Evolutionary conservation across 35 echinoderm and acorn worm species (phyloP).

Genomic region (Heliocidaris tuberculata): DNA sequence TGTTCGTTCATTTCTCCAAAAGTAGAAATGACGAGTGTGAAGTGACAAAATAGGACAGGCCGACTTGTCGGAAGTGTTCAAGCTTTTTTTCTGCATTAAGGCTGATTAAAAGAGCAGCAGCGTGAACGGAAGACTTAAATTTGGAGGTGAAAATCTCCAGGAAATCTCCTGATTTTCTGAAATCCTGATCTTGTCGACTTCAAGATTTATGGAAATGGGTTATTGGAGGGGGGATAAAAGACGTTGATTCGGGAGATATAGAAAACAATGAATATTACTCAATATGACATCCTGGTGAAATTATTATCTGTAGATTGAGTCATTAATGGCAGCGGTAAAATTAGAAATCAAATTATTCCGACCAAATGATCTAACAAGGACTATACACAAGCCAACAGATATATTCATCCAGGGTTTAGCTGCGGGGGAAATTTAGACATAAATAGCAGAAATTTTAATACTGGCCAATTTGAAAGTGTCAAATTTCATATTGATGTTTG

Average conservation of each 20-base stretch:
- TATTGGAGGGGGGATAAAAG: constrained; percentile 14
- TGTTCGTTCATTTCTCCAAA: not conserved
- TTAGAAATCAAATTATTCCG: not conserved
- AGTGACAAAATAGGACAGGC: not conserved
- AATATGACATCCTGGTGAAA: not conserved
- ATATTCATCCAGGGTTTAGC: not conserved
- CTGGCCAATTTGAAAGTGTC: not conserved
- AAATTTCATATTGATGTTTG: not conserved
- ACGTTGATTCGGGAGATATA: not conserved
- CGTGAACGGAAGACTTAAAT: not conserved
- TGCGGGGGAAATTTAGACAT: not conserved
- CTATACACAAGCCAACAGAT: not conserved
- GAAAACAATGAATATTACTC: not conserved
- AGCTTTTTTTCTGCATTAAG: not conserved
- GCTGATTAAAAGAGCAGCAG: not conserved
- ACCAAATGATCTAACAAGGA: not conserved
- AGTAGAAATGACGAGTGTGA: not conserved
- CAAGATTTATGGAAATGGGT: constrained; percentile 17
- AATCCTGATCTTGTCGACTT: not conserved
- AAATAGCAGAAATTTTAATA: not conserved
- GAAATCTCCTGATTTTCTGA: not conserved
- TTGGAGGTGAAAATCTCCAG: constrained; percentile 9
- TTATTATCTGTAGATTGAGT: not conserved
- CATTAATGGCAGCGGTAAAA: not conserved
- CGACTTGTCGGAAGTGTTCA: not conserved